Base-by-base conservation (phyloP, 2,888 invertebrate genomes). In the Hydroisotoma schaefferi region DNA sequence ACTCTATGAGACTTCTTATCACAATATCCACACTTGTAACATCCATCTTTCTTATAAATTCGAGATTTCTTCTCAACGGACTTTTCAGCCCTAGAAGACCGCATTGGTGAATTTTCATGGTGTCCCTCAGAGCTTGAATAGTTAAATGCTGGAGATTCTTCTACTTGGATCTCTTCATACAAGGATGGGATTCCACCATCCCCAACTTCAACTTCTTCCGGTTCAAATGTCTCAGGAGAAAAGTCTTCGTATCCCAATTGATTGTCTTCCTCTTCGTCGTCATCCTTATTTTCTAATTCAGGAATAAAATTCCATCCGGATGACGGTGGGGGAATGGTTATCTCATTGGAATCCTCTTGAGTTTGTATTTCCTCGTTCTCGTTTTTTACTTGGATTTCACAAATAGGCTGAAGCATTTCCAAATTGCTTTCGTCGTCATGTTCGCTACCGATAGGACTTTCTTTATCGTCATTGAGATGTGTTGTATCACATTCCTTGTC, bases 291-390 rank as follows among this genome's bases (percentile, higher is more conserved):
- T 8, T 46, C 22, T 22, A 52, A 23, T 52, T 20, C 33, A 3
- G 51, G 37, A 33, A 52, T 52, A 33, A 52, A 52, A 20, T 52
- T 52, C 51, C 51, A 52, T 8, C 37, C 20, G 18, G 22, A 20
- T 10, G n/a, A 15, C 40, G 40, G 3, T 5, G 8, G n/a, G n/a
- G 40, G 40, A 40, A 40, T 4, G 40, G 40, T 40, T 18, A 40
- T 15, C n/a, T 18, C 6, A 33, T 6, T 33, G 6, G 33, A 33
- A 6, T 33, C 33, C 15, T 33, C 33, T 33, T 10, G 33, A 10
- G 33, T 33, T 33, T 40, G 40, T 15, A 15, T 40, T 40, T 40
- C 40, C 5, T 8, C n/a, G n/a, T 5, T 5, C n/a, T 40, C 40
- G 4, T 15, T 40, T 15, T 40, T 40, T 20, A 40, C 20, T 8